These are phyloP conservation scores for Ochotona curzoniae DNA, from an alignment of 2,113 vertebrate genomes.

Conservation along the genomic window DNA sequence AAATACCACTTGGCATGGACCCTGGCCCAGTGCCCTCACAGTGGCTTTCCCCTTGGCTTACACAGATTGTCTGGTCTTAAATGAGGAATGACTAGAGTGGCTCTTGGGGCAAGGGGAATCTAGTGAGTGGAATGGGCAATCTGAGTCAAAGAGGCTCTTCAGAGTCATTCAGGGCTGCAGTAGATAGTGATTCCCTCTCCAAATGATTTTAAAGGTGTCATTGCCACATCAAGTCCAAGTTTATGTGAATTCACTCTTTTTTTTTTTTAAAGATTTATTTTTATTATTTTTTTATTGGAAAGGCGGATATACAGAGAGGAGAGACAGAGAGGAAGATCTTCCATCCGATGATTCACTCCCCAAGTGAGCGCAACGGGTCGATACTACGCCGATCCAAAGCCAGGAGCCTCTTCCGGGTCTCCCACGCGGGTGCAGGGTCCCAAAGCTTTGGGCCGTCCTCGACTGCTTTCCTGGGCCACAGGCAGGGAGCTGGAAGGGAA, in stretches of 20 bases:
- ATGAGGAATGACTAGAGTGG: background rate
- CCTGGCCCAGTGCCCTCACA: background rate
- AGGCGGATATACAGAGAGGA: too few relatives aligned
- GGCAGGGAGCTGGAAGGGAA: too few relatives aligned
- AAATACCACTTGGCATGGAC: background rate
- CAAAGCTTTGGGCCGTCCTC: too few relatives aligned
- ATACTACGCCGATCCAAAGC: too few relatives aligned
- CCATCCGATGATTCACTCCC: too few relatives aligned
- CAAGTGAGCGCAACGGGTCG: too few relatives aligned
- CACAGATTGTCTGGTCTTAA: background rate
- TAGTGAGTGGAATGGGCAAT: background rate
- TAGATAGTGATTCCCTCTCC: constrained; percentile 52
- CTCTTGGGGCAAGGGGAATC: background rate
- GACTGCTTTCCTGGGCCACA: too few relatives aligned
- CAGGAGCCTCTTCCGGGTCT: too few relatives aligned
- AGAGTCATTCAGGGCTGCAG: constrained; percentile 52
- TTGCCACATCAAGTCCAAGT: constrained; percentile 25
- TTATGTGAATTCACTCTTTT: constrained; percentile 27
- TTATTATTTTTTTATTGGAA: too few relatives aligned
- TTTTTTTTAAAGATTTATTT: too few relatives aligned
- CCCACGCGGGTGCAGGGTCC: too few relatives aligned
- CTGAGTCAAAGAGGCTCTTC: background rate
- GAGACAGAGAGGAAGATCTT: too few relatives aligned
- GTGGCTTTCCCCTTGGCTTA: background rate
- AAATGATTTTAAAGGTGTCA: constrained; percentile 50